A percentile compares a stretch with the other conserved stretches of the same genome.
These are phyloP conservation scores for Sebastiscus albofasciatus DNA, from an alignment of 2,797 vertebrate genomes.

Conservation along the genomic window DNA sequence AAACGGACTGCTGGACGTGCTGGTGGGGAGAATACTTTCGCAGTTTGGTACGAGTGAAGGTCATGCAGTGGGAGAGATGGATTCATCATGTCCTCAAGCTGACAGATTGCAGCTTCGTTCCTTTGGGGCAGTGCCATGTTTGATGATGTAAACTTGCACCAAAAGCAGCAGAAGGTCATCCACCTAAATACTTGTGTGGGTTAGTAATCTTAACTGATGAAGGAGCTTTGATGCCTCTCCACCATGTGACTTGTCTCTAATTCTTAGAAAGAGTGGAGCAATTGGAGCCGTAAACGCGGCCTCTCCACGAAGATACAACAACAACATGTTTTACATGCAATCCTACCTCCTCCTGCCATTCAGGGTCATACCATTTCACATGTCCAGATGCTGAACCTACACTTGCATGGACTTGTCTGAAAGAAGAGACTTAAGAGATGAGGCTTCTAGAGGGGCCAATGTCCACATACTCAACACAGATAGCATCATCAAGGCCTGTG, in stretches of 20 bases:
- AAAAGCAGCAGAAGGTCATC: neutral
- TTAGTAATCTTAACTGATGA: neutral
- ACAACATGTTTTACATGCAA: conserved; percentile 2
- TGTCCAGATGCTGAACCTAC: neutral
- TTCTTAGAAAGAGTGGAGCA: neutral
- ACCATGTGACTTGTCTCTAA: neutral
- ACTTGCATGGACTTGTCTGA: conserved; percentile 6
- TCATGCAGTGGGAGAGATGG: neutral
- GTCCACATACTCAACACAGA: neutral
- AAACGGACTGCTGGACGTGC: neutral
- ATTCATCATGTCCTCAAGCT: neutral
- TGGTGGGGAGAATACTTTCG: neutral
- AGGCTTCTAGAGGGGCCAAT: neutral
- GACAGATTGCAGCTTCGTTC: neutral
- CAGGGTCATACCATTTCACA: neutral
- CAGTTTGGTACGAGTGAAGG: neutral
- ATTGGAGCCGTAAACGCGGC: neutral
- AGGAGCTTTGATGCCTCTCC: neutral
- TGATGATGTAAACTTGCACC: neutral
- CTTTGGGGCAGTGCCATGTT: neutral
- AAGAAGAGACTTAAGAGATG: neutral
- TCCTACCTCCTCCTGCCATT: neutral
- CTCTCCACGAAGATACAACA: neutral
- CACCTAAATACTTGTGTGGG: neutral
- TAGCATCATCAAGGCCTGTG: neutral